These are phyloP conservation scores for Andrena flavipes DNA, from an alignment of 2,888 invertebrate species.

Conservation along the genomic window DNA sequence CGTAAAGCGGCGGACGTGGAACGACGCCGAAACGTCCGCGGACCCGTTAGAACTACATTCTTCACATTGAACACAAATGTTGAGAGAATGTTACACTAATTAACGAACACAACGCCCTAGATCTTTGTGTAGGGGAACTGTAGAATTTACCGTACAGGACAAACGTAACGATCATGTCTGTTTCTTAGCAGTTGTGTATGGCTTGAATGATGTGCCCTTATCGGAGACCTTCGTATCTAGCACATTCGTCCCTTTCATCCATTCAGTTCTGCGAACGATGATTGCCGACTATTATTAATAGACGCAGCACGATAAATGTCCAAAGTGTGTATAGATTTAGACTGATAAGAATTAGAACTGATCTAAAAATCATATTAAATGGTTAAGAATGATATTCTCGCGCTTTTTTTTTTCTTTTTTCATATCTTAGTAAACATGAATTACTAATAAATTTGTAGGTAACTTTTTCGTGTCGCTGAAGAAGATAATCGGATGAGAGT, in stretches of 20 bases:
- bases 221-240: background rate
- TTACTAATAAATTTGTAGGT: conserved; percentile 43
- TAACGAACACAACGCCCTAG: conserved; percentile 18
- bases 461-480: conserved; percentile 46
- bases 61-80: no score
- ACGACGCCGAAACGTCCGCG: no score
- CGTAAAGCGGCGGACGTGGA: no score
- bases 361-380: conserved; percentile 37
- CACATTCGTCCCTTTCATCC: conserved; percentile 12
- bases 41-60: no score
- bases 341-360: conserved; percentile 38
- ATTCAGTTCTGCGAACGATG: conserved; percentile 8
- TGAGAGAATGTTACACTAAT: background rate
- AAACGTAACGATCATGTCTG: conserved; percentile 56
- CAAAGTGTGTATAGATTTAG: conserved; percentile 64
- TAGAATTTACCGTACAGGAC: conserved; percentile 57
- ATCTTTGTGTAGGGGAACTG: conserved; percentile 34
- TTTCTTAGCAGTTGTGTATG: conserved; percentile 49
- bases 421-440: conserved; percentile 4
- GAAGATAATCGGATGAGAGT: conserved; percentile 20
- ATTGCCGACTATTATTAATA: conserved; percentile 2
- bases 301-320: conserved; percentile 36
- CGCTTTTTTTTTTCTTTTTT: conserved; percentile 20
- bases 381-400: conserved; percentile 40
- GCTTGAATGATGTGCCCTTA: conserved; percentile 12